Conservation (phyloP, 2,888 invertebrate species). For the Andricus quercusramuli region DNA sequence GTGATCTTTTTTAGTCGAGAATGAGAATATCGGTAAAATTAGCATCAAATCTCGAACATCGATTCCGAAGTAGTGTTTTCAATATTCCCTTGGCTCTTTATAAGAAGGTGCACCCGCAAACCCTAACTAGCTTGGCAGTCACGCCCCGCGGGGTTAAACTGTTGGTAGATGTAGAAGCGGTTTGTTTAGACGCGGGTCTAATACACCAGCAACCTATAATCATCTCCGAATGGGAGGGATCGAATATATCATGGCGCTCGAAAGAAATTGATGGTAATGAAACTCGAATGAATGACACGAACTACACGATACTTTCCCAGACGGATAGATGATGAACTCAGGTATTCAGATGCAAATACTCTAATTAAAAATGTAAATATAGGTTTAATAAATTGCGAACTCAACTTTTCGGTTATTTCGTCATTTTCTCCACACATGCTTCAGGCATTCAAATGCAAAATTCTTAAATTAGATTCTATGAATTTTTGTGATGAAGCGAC, state of each 20-base stretch:
- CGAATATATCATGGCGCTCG: slow-evolving; percentile 67
- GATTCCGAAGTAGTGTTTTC: slow-evolving; percentile 20
- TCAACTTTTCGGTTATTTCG: not conserved
- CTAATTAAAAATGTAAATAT: not conserved
- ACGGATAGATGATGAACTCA: not conserved
- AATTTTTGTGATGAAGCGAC: not conserved
- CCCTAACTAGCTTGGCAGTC: slow-evolving; percentile 51
- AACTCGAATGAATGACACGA: slow-evolving; percentile 29
- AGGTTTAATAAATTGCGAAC: not conserved
- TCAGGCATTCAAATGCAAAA: not conserved
- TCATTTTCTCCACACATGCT: not conserved
- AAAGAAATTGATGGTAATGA: slow-evolving; percentile 30
- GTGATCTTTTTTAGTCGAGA: not conserved
- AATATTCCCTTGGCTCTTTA: slow-evolving; percentile 12
- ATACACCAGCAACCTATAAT: slow-evolving; percentile 73
- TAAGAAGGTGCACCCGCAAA: slow-evolving; percentile 37
- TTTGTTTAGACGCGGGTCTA: slow-evolving; percentile 76
- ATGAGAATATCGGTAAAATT: slow-evolving; percentile 15
- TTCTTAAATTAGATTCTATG: slow-evolving; percentile 14
- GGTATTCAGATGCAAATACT: slow-evolving; percentile 26
- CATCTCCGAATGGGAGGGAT: slow-evolving; percentile 70
- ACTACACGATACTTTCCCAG: slow-evolving; percentile 2
- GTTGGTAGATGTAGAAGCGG: slow-evolving; percentile 73
- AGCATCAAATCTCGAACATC: slow-evolving; percentile 12
- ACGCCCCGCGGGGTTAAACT: slow-evolving; percentile 71